Conservation (phyloP, 2,113 vertebrate genomes). For the Bagarius yarrelli region DNA sequence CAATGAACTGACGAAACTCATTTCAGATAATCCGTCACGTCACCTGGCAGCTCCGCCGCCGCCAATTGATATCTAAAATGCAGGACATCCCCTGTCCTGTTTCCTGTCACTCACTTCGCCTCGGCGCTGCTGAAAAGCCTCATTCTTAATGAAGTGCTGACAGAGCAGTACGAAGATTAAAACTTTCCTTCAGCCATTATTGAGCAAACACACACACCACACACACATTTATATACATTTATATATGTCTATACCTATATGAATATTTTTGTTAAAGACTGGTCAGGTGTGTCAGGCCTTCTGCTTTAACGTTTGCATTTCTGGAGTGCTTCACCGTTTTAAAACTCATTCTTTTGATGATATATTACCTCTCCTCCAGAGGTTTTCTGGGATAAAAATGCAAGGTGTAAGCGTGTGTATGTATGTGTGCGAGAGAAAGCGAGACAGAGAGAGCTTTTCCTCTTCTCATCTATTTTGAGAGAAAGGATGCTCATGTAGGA, state of each 20-base stretch:
- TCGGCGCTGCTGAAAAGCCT: conserved; percentile 49
- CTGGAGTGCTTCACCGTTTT: conserved; percentile 58
- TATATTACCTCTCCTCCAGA: conserved; percentile 59
- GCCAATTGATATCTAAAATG: conserved; percentile 66
- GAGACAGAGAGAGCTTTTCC: not conserved
- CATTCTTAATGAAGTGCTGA: conserved; percentile 64
- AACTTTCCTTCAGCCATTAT: conserved; percentile 49
- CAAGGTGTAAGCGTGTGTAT: conserved; percentile 57
- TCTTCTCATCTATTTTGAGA: conserved; percentile 32
- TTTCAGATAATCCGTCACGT: conserved; percentile 73
- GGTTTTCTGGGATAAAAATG: conserved; percentile 49
- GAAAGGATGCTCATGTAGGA: conserved; percentile 36
- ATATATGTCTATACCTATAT: conserved; percentile 38
- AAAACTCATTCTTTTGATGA: conserved; percentile 59
- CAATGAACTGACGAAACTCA: conserved; percentile 71
- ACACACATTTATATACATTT: conserved; percentile 30
- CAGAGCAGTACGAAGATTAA: conserved; percentile 60
- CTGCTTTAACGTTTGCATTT: conserved; percentile 55
- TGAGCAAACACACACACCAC: conserved; percentile 1
- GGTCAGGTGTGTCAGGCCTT: conserved; percentile 54
- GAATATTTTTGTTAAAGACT: conserved; percentile 49
- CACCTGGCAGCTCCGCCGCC: conserved; percentile 54
- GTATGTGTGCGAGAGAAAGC: conserved; percentile 9
- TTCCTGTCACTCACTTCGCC: conserved; percentile 54
- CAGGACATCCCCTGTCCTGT: conserved; percentile 53